Evolutionary conservation across 1,140 invertebrate species (phyloP), one percentile per base, ranked within the genome.

Genomic region (Nylanderia fulva): DNA sequence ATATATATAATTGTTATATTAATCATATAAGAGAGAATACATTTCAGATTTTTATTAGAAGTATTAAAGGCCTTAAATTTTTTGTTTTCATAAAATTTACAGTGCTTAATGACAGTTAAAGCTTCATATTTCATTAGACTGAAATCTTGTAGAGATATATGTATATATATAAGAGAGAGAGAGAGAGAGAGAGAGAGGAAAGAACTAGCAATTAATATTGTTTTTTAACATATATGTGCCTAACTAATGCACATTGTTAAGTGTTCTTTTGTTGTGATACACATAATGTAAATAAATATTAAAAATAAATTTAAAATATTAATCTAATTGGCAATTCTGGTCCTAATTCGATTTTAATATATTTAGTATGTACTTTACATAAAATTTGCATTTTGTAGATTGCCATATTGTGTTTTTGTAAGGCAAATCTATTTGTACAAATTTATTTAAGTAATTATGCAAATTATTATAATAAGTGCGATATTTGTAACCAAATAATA

Each of bases 351-450:
- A 69, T 69, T 56, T 56, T 85, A 85, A 85, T 85, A 64, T 13
- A 45, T 77, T 88, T 69, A 63, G 4, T 80, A 80, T 11, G 2
- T 58, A 6, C 9, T 64, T 27, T 69, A 29, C 80, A 86, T 68
- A 85, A 76, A 42, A 86, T 60, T 88, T 88, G 82, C 82, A 88
- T 88, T 88, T 88, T 84, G 58, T 85, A 87, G 45, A 72, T 74
- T 36, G 71, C 64, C 66, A 48, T 69, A 69, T 85, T 71, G 4
- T 72, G 29, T 74, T 75, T 39, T 82, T n/a, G 24, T 48, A 61
- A 21, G 9, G 45, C 11, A 63, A 64, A 21, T 45, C 45, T 61
- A 39, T 39, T 58, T 75, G 11, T 64, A 64, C 9, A 79, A 79
- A 54, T n/a, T 79, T 68, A 68, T 6, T 3, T 42, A 75, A 39